phyloP scores from a whole-genome alignment of 1,140 invertebrate genomes.

The Macrobrachium nipponense region DNA sequence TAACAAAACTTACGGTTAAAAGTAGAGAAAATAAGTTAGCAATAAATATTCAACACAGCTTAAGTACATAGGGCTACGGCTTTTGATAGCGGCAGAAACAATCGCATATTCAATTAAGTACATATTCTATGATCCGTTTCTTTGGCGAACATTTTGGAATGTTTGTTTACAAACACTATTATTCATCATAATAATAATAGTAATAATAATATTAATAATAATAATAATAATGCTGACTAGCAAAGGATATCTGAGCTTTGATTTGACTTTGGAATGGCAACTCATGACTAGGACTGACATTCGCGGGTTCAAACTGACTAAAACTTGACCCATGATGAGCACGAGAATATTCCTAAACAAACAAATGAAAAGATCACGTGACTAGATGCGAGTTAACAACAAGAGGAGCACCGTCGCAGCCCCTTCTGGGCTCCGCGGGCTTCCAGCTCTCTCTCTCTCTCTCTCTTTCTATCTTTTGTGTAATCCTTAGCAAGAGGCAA shows the following conservation, averaged over 20 bases:
- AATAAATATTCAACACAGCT: slow-evolving; percentile 54
- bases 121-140: slow-evolving; percentile 34
- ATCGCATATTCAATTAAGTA: slow-evolving; percentile 29
- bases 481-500: too few relatives aligned
- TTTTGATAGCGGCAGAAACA: slow-evolving; percentile 18
- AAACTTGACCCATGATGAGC: background rate
- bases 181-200: too few relatives aligned
- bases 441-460: background rate
- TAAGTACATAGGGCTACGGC: slow-evolving; percentile 26
- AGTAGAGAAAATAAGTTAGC: slow-evolving; percentile 49
- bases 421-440: background rate
- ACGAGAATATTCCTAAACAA: background rate
- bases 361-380: slow-evolving; percentile 37
- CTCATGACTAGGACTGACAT: slow-evolving; percentile 46
- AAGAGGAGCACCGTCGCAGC: too few relatives aligned
- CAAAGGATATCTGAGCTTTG: slow-evolving; percentile 45
- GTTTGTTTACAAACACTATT: slow-evolving; percentile 28
- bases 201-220: too few relatives aligned
- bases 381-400: slow-evolving; percentile 31
- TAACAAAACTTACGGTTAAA: slow-evolving; percentile 32
- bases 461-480: too few relatives aligned
- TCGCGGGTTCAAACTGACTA: slow-evolving; percentile 10
- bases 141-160: slow-evolving; percentile 53
- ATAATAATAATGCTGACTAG: slow-evolving; percentile 31
- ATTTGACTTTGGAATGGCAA: slow-evolving; percentile 46